Evolutionary conservation across 2,113 vertebrate species (phyloP).

Genomic region (Poeciliopsis occidentalis): DNA sequence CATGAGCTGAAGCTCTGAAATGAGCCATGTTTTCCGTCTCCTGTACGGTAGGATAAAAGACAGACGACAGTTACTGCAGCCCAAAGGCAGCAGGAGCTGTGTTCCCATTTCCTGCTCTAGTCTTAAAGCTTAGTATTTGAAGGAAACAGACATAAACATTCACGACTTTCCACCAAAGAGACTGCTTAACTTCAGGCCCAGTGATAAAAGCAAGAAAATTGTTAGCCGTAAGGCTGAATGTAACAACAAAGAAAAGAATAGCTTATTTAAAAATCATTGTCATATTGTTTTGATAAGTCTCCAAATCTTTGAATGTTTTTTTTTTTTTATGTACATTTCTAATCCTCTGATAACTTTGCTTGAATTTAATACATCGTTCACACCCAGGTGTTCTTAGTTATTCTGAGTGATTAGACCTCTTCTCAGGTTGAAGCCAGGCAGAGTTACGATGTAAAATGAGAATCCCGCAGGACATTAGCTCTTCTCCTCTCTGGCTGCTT

Average conservation of each 20-base stretch:
- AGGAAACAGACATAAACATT: slow-evolving; percentile 67
- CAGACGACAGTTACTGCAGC: slow-evolving; percentile 51
- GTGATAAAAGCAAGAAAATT: not conserved
- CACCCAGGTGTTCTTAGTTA: slow-evolving; percentile 20
- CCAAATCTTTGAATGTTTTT: not conserved
- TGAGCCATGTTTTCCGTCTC: slow-evolving; percentile 33
- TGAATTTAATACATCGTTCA: not conserved
- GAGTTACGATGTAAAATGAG: slow-evolving; percentile 14
- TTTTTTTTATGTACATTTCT: not conserved
- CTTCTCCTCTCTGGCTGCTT: not conserved
- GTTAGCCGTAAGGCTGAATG: slow-evolving; percentile 2
- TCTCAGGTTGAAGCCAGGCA: not conserved
- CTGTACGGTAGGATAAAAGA: slow-evolving; percentile 41
- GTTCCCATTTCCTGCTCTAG: slow-evolving; percentile 65
- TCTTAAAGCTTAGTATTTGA: slow-evolving; percentile 45
- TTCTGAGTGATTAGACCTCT: not conserved
- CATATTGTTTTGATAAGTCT: not conserved
- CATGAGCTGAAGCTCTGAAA: slow-evolving; percentile 3
- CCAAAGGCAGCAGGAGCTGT: slow-evolving; percentile 27
- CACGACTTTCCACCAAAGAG: slow-evolving; percentile 43
- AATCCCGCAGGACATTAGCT: slow-evolving; percentile 4
- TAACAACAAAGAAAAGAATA: not conserved
- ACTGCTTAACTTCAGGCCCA: slow-evolving; percentile 31
- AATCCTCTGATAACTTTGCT: not conserved
- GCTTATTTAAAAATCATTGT: not conserved